A percentile compares a stretch with the other conserved stretches of the same genome.
Conservation (phyloP, 2,888 invertebrate species). For the Onchidella celtica region DNA sequence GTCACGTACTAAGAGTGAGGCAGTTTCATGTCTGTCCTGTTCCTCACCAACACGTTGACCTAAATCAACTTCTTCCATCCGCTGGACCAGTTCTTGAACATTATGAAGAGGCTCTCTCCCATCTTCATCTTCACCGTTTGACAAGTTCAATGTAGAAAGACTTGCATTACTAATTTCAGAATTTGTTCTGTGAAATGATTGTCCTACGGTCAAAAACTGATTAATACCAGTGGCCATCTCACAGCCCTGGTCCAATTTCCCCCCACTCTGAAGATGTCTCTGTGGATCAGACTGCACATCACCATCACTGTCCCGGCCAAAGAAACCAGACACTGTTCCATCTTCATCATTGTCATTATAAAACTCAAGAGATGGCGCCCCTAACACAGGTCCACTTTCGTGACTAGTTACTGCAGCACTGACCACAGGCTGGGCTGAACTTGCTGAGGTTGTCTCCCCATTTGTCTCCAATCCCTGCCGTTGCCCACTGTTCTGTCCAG, state of each 20-base stretch:
- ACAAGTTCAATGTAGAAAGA: slow-evolving; percentile 54
- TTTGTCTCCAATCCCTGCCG: no score
- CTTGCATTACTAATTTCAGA: slow-evolving; percentile 60
- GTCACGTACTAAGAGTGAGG: background rate
- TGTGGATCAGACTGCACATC: slow-evolving; percentile 29
- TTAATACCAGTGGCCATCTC: background rate
- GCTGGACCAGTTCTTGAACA: slow-evolving; percentile 39
- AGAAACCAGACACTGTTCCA: slow-evolving; percentile 58
- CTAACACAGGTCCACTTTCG: background rate
- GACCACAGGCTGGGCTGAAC: background rate
- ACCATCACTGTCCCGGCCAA: slow-evolving; percentile 53
- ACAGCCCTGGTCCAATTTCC: background rate
- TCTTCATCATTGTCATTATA: slow-evolving; percentile 43
- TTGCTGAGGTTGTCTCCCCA: slow-evolving; percentile 8
- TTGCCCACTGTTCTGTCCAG: no score
- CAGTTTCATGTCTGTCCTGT: background rate
- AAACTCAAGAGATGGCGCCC: slow-evolving; percentile 1
- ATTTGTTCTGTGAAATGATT: slow-evolving; percentile 48
- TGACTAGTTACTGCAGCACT: background rate
- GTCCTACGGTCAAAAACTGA: slow-evolving; percentile 23
- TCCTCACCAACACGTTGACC: background rate
- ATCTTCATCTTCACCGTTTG: slow-evolving; percentile 51
- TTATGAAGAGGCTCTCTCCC: slow-evolving; percentile 37
- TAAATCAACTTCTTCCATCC: slow-evolving; percentile 36
- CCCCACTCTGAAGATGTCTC: background rate